Conservation (phyloP, 2,113 vertebrate species). For the Nibea albiflora region DNA sequence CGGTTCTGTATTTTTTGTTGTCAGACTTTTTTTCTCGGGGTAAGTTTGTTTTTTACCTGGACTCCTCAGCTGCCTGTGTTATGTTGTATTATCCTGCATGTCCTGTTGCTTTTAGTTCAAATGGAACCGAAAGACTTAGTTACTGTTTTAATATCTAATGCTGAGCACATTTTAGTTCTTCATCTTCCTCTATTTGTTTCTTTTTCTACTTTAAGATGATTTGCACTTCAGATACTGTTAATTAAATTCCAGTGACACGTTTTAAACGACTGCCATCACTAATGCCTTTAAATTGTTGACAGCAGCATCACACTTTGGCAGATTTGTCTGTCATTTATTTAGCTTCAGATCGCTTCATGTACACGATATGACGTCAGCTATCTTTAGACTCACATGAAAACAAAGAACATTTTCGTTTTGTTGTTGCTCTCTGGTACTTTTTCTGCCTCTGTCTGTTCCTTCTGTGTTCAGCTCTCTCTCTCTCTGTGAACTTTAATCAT, state of each 20-base stretch:
- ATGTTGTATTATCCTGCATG: no score
- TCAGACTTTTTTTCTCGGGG: no score
- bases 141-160: neutral
- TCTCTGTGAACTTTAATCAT: no score
- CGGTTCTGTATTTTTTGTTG: no score
- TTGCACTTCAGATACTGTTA: neutral
- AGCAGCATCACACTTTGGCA: neutral
- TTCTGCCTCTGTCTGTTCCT: no score
- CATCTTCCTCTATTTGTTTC: neutral
- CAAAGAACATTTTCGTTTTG: neutral
- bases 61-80: no score
- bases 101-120: neutral
- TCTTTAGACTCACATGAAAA: neutral
- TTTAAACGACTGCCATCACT: neutral
- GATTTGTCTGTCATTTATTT: neutral
- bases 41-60: no score
- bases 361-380: neutral
- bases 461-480: no score
- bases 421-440: no score
- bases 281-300: no score
- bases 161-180: neutral
- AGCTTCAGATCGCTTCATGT: neutral
- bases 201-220: neutral
- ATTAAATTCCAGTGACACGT: neutral
- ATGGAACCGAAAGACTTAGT: neutral